Conservation (phyloP, 2,113 vertebrate species). For the Heterotis niloticus region DNA sequence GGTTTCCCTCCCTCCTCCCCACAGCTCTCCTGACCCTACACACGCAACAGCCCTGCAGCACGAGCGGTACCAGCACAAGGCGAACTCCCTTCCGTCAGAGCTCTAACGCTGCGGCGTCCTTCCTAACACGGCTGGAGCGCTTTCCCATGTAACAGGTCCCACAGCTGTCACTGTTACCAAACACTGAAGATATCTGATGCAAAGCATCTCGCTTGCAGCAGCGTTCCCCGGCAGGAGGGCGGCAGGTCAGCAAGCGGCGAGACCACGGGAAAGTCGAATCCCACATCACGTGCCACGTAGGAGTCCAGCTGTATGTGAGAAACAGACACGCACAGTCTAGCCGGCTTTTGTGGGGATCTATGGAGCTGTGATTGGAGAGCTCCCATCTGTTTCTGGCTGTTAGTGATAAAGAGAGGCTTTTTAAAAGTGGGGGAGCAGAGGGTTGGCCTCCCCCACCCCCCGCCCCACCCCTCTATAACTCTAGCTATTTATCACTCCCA, state of each 20-base stretch:
- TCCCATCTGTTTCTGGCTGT: constrained; percentile 33
- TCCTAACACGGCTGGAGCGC: not conserved
- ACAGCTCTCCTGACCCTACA: not conserved
- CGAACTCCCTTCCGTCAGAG: not conserved
- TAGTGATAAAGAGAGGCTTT: constrained; percentile 35
- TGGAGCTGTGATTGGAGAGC: not conserved
- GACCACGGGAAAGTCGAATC: no score
- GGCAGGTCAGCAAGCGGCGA: not conserved
- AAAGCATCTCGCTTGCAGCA: not conserved
- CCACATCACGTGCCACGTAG: not conserved
- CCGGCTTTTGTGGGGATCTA: not conserved
- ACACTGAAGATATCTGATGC: no score
- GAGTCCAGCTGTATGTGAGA: constrained; percentile 1
- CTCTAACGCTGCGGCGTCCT: not conserved
- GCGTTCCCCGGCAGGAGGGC: not conserved
- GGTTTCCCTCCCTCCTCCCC: not conserved
- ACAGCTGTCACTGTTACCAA: not conserved
- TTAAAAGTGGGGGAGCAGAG: constrained; percentile 20
- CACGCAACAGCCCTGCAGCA: no score
- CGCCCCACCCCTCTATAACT: not conserved
- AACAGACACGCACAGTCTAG: not conserved
- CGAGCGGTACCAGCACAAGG: not conserved
- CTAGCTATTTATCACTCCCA: constrained; percentile 30
- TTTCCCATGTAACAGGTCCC: not conserved
- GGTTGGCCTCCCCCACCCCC: constrained; percentile 24